Evolutionary conservation across 2,113 vertebrate genomes (phyloP).

Genomic region (Oryzias woworae): DNA sequence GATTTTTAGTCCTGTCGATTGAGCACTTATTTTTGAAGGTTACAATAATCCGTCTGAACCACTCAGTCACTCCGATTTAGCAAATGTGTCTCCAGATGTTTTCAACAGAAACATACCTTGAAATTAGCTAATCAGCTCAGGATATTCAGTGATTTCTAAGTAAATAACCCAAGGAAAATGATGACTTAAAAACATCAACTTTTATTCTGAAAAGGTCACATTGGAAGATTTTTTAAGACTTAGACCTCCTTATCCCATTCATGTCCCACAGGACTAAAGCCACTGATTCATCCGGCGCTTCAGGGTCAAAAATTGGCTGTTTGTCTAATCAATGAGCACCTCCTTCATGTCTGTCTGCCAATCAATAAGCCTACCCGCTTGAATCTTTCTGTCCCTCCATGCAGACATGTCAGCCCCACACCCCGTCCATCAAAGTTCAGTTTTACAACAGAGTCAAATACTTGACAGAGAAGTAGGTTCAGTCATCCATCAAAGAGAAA

Average conservation of each 20-base stretch:
- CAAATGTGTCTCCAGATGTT: too few relatives aligned
- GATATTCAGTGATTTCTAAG: too few relatives aligned
- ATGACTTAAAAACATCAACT: too few relatives aligned
- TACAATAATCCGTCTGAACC: constrained; percentile 27
- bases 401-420: constrained; percentile 16
- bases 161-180: too few relatives aligned
- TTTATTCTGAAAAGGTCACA: too few relatives aligned
- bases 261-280: constrained; percentile 39
- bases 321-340: constrained; percentile 66
- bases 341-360: constrained; percentile 43
- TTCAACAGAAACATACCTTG: background rate
- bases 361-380: constrained; percentile 67
- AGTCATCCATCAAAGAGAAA: too few relatives aligned
- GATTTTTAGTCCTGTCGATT: constrained; percentile 37
- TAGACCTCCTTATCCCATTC: constrained; percentile 1
- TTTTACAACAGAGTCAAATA: constrained; percentile 11
- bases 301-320: constrained; percentile 60
- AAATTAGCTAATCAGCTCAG: too few relatives aligned
- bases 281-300: constrained; percentile 59
- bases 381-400: constrained; percentile 51
- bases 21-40: constrained; percentile 39
- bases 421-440: background rate
- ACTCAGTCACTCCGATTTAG: constrained; percentile 24
- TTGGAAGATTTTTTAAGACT: constrained; percentile 4
- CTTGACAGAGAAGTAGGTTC: background rate